Conservation (phyloP, 2,797 vertebrate species). For the Lagocephalus sceleratus region DNA sequence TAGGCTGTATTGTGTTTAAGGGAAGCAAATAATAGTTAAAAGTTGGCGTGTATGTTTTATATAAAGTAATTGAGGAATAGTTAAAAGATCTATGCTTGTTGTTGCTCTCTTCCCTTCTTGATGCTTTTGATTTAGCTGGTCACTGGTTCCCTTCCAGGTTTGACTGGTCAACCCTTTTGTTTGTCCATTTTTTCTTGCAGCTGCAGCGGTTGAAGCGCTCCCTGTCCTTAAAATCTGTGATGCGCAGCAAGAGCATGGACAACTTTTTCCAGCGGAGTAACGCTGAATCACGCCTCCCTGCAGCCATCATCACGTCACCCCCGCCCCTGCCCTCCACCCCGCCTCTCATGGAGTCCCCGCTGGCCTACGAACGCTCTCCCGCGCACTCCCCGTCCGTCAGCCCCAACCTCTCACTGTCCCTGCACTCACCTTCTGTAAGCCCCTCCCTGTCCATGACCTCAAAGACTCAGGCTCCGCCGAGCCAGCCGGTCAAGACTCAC, state of each 20-base stretch:
- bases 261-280: conserved; percentile 86
- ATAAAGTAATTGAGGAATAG: no score
- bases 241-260: conserved; percentile 90
- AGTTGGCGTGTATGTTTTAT: no score
- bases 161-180: no score
- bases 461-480: conserved; percentile 63
- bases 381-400: conserved; percentile 70
- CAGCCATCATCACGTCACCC: conserved; percentile 74
- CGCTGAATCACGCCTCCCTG: conserved; percentile 73
- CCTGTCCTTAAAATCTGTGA: conserved; percentile 87
- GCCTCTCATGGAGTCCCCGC: conserved; percentile 50
- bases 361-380: conserved; percentile 66
- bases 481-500: conserved; percentile 76
- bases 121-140: no score
- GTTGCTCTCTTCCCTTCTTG: no score
- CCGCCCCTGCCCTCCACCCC: conserved; percentile 59
- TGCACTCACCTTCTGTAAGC: conserved; percentile 73
- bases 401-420: conserved; percentile 72
- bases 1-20: no score
- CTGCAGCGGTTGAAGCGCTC: conserved; percentile 87
- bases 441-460: conserved; percentile 64
- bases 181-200: conserved; percentile 56
- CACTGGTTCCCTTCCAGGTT: no score
- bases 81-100: no score
- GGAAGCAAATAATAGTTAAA: no score